A percentile compares a stretch with the other conserved stretches of the same genome.
phyloP scores from a whole-genome alignment of 2,888 invertebrate genomes.

The Eupithecia pulchellata region DNA sequence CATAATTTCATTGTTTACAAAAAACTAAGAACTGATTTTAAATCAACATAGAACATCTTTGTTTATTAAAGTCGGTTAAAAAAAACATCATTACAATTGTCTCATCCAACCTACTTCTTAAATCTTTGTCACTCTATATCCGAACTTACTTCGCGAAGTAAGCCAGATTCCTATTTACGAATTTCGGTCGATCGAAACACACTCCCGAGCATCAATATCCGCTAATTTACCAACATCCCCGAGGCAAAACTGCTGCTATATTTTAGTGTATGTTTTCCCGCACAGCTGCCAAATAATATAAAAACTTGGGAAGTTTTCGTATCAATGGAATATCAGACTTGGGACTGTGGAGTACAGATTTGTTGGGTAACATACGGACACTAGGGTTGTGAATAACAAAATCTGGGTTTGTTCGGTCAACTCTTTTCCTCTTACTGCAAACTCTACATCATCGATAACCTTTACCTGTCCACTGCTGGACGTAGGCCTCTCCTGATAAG shows the following conservation, averaged over 20 bases:
- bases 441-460: background rate
- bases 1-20: too few relatives aligned
- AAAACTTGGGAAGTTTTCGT: constrained; percentile 45
- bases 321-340: constrained; percentile 46
- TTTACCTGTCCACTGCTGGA: background rate
- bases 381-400: constrained; percentile 19
- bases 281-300: constrained; percentile 46
- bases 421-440: background rate
- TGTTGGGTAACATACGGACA: constrained; percentile 43
- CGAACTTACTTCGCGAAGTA: background rate
- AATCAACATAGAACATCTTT: too few relatives aligned
- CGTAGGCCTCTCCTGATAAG: background rate
- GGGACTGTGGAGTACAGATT: constrained; percentile 39
- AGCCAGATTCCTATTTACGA: background rate
- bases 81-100: too few relatives aligned
- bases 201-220: constrained; percentile 15
- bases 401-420: background rate
- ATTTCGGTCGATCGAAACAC: background rate
- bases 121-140: background rate
- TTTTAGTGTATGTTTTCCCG: constrained; percentile 14
- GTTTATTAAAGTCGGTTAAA: too few relatives aligned
- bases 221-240: constrained; percentile 23
- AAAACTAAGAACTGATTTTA: too few relatives aligned
- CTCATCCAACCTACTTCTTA: background rate
- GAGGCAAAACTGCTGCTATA: constrained; percentile 18